These are phyloP conservation scores for Brachyhypopomus gauderio DNA, from an alignment of 2,113 vertebrate genomes.

Conservation along the genomic window DNA sequence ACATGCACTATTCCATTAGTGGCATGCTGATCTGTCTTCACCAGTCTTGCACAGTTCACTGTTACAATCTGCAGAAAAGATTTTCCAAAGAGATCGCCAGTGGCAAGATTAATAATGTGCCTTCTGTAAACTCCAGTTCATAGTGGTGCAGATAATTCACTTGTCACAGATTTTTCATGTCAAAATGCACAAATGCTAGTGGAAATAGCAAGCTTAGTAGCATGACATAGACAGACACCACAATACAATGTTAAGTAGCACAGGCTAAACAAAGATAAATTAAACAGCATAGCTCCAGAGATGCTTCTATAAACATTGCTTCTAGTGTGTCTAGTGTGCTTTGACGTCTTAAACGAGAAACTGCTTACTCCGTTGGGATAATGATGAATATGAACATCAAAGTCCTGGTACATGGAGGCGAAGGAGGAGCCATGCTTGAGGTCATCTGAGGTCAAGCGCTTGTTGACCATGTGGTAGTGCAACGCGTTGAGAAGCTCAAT, in stretches of 20 bases:
- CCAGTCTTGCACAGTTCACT: slow-evolving; percentile 93
- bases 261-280: slow-evolving; percentile 15
- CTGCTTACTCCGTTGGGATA: slow-evolving; percentile 89
- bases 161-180: not conserved
- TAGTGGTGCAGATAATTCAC: not conserved
- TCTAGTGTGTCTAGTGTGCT: not conserved
- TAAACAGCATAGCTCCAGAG: slow-evolving; percentile 35
- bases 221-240: slow-evolving; percentile 19
- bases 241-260: slow-evolving; percentile 14
- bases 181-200: not conserved
- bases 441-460: slow-evolving; percentile 88
- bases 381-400: slow-evolving; percentile 91
- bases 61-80: slow-evolving; percentile 85
- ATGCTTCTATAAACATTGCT: slow-evolving; percentile 34
- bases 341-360: not conserved
- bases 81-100: not conserved
- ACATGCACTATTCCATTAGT: slow-evolving; percentile 97
- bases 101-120: not conserved
- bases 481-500: slow-evolving; percentile 96
- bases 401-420: slow-evolving; percentile 95
- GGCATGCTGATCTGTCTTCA: slow-evolving; percentile 94
- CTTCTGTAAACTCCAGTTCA: not conserved
- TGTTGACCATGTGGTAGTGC: slow-evolving; percentile 95
- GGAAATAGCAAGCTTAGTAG: slow-evolving; percentile 11
- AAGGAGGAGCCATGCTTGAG: slow-evolving; percentile 85